Conservation (phyloP, 2,888 invertebrate species). For the Teinopalpus imperialis region DNA sequence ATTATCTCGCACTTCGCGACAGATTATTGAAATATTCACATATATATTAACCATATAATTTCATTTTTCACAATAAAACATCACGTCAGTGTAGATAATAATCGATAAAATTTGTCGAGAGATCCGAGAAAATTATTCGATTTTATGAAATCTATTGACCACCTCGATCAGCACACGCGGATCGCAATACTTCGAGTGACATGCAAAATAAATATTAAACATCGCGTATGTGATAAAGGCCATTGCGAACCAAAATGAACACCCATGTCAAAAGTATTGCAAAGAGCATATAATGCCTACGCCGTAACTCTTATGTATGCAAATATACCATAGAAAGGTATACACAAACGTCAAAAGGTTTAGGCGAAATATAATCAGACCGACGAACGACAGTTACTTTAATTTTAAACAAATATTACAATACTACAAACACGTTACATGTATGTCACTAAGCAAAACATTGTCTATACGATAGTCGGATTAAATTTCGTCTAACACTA, state of each 20-base stretch:
- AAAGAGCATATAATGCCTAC: neutral
- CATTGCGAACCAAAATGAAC: too few species aligned
- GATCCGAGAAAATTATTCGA: constrained; percentile 18
- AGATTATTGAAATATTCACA: constrained; percentile 31
- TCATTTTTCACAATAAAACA: constrained; percentile 18
- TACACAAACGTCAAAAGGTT: neutral
- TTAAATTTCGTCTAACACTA: neutral
- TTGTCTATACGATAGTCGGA: too few species aligned
- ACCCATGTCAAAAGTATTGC: constrained; percentile 4
- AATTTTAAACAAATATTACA: neutral
- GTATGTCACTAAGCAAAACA: neutral
- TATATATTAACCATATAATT: constrained; percentile 32
- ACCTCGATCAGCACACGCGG: constrained; percentile 40
- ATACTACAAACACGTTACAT: too few species aligned
- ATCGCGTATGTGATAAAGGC: too few species aligned
- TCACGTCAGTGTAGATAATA: constrained; percentile 27
- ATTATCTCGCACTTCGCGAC: constrained; percentile 16
- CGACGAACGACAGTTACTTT: neutral
- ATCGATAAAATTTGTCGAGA: constrained; percentile 5
- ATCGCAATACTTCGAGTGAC: constrained; percentile 26
- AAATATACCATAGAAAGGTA: neutral
- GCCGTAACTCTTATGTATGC: constrained; percentile 4
- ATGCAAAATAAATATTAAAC: neutral
- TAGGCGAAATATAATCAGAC: constrained; percentile 8
- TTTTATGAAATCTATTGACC: constrained; percentile 38